These are phyloP conservation scores for Sebastes matsubarae DNA, from an alignment of 2,797 vertebrate species.

Conservation along the genomic window DNA sequence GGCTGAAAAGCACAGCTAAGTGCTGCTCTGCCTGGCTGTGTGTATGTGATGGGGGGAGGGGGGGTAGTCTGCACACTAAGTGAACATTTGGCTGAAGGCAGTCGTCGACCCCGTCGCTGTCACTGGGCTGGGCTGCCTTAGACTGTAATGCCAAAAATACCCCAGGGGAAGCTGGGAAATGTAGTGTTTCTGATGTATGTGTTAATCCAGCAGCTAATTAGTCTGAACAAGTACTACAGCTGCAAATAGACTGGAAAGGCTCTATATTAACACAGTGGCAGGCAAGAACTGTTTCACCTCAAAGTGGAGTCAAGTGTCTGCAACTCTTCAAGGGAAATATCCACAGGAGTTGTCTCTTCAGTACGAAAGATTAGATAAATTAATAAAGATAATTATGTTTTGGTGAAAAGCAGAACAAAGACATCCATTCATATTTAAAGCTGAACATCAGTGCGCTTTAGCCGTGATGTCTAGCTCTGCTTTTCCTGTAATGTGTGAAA, in stretches of 20 bases:
- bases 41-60: not conserved
- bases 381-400: too few relatives aligned
- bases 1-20: slow-evolving; percentile 9
- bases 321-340: not conserved
- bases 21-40: not conserved
- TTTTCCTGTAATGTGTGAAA: too few relatives aligned
- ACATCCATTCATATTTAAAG: too few relatives aligned
- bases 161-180: slow-evolving; percentile 38
- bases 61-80: slow-evolving; percentile 29
- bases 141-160: slow-evolving; percentile 27
- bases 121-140: slow-evolving; percentile 13
- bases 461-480: too few relatives aligned
- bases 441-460: too few relatives aligned
- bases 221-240: slow-evolving; percentile 11
- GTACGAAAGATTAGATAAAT: too few relatives aligned
- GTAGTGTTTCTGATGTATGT: slow-evolving; percentile 40
- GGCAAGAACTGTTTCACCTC: not conserved
- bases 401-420: too few relatives aligned
- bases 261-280: not conserved
- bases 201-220: slow-evolving; percentile 40
- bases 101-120: slow-evolving; percentile 44
- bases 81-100: slow-evolving; percentile 65
- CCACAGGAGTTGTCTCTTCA: not conserved
- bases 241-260: not conserved
- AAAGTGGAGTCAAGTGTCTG: not conserved